Evolutionary conservation across 2,797 vertebrate genomes (phyloP).

Genomic region (Sebastes paucispinis): DNA sequence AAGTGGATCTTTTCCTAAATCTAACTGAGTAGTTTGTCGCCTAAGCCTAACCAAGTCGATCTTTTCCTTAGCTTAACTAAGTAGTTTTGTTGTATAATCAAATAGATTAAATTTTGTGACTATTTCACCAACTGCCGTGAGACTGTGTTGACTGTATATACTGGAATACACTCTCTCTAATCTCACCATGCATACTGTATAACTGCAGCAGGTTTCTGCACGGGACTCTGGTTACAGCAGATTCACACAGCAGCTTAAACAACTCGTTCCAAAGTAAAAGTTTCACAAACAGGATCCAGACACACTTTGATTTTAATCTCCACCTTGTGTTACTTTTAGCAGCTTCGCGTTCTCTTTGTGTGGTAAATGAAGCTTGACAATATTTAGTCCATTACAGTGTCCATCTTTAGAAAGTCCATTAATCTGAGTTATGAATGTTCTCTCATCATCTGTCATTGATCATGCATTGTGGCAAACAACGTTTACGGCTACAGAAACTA

Average conservation of each 20-base stretch:
- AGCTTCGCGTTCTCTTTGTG: not conserved
- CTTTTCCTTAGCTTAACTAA: too few species aligned
- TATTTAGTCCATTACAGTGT: not conserved
- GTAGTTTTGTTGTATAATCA: too few species aligned
- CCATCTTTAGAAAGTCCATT: not conserved
- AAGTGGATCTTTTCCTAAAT: too few species aligned
- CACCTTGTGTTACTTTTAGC: not conserved
- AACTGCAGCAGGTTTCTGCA: not conserved
- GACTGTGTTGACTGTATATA: not conserved
- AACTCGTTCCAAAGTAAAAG: not conserved
- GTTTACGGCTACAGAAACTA: not conserved
- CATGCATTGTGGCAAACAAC: not conserved
- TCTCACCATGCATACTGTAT: not conserved
- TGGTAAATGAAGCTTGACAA: not conserved
- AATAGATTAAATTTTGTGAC: too few species aligned
- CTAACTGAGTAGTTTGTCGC: too few species aligned
- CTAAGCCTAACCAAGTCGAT: too few species aligned
- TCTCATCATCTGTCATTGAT: not conserved
- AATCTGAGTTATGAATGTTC: not conserved
- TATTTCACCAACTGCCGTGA: too few species aligned
- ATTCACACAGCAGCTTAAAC: not conserved
- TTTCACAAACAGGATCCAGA: not conserved
- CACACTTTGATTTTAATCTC: not conserved
- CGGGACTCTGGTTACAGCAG: not conserved
- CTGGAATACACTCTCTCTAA: not conserved